A percentile compares a stretch with the other conserved stretches of the same genome.
These are phyloP conservation scores for Ophonus ardosiacus DNA, from an alignment of 2,888 invertebrate species.

Conservation along the genomic window DNA sequence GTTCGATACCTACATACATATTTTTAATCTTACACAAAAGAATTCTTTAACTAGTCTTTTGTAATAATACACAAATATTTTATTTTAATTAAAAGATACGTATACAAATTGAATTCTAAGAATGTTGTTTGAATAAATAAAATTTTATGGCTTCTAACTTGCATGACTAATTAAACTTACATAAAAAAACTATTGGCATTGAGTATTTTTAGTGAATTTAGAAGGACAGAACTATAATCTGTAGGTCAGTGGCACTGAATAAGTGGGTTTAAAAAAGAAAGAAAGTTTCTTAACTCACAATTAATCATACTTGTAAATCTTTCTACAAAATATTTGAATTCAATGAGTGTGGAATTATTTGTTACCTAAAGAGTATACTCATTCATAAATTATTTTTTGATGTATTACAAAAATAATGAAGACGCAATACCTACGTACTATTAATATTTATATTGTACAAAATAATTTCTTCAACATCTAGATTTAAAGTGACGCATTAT, in stretches of 20 bases:
- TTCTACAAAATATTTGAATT: background rate
- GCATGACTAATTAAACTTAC: background rate
- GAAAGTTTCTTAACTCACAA: background rate
- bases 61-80: background rate
- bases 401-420: too few relatives aligned
- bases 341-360: too few relatives aligned
- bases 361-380: too few relatives aligned
- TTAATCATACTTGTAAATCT: background rate
- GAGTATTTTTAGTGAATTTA: background rate
- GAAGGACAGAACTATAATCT: slow-evolving; percentile 21
- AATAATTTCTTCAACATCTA: too few relatives aligned
- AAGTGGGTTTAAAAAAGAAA: slow-evolving; percentile 7
- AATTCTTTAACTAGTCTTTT: background rate
- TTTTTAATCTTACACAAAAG: too few relatives aligned
- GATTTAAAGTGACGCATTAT: too few relatives aligned
- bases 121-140: background rate
- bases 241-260: slow-evolving; percentile 22
- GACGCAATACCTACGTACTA: too few relatives aligned
- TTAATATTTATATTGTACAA: too few relatives aligned
- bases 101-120: background rate
- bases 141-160: slow-evolving; percentile 18
- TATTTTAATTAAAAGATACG: background rate
- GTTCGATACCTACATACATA: too few relatives aligned
- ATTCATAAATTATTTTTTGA: too few relatives aligned
- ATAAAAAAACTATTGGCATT: slow-evolving; percentile 13